Evolutionary conservation across 37 sponge, comb jelly and placozoan genomes (phyloP).

Genomic region (Ephydatia muelleri): DNA sequence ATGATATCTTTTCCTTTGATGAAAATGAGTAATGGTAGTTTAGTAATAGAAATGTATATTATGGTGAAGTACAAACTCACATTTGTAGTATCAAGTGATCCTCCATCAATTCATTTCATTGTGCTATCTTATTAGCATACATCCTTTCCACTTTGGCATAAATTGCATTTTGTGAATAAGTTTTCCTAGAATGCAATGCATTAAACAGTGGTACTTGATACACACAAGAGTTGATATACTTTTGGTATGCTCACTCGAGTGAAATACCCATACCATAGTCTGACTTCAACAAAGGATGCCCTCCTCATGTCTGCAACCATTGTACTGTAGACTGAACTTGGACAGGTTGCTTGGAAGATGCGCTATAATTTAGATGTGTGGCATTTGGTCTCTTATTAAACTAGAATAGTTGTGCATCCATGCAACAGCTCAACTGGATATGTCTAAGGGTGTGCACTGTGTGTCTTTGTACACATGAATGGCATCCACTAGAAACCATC

Average conservation of each 20-base stretch:
- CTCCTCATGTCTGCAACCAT: constrained; percentile 3
- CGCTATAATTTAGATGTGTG: neutral
- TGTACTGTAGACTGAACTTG: constrained; percentile 13
- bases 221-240: neutral
- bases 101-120: neutral
- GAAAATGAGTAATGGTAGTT: neutral
- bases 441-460: constrained; percentile 1
- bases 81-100: neutral
- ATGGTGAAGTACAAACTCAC: neutral
- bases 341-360: constrained; percentile 37
- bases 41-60: neutral
- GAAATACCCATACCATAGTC: constrained; percentile 9
- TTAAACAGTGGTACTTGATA: neutral
- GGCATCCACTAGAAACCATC: too few species aligned
- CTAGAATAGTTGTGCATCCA: constrained; percentile 28
- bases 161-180: constrained; percentile 43
- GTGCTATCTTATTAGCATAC: neutral
- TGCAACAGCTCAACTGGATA: constrained; percentile 25
- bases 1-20: constrained; percentile 16
- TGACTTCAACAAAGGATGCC: too few species aligned
- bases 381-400: constrained; percentile 26
- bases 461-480: too few species aligned
- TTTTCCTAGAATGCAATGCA: constrained; percentile 14
- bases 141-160: constrained; percentile 10
- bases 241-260: constrained; percentile 31